phyloP scores from a whole-genome alignment of 2,888 invertebrate genomes.

The Rhingia campestris region DNA sequence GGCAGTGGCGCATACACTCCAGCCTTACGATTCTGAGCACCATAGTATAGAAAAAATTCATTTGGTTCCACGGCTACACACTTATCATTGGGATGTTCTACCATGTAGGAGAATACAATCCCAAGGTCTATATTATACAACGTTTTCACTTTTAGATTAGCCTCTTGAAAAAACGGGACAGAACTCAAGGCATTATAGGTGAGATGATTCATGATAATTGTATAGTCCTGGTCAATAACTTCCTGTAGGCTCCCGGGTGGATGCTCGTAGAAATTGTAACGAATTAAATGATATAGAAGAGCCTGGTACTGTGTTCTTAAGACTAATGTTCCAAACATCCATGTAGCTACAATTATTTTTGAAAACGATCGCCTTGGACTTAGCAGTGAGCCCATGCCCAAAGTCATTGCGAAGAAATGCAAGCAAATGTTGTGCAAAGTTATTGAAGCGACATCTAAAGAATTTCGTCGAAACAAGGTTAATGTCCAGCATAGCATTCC shows the following conservation, averaged over 20 bases:
- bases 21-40: constrained; percentile 39
- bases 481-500: neutral
- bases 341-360: constrained; percentile 71
- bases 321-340: constrained; percentile 75
- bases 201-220: constrained; percentile 71
- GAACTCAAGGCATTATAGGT: constrained; percentile 65
- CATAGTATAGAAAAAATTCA: constrained; percentile 75
- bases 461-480: neutral
- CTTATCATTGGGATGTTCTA: constrained; percentile 32
- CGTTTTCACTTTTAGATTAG: constrained; percentile 24
- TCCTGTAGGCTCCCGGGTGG: constrained; percentile 74
- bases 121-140: constrained; percentile 49
- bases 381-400: constrained; percentile 71
- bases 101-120: constrained; percentile 70
- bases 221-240: constrained; percentile 67
- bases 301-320: constrained; percentile 76
- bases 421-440: constrained; percentile 9
- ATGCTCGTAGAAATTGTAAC: constrained; percentile 74
- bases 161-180: constrained; percentile 56
- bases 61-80: constrained; percentile 33
- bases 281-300: constrained; percentile 76
- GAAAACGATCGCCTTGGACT: constrained; percentile 49
- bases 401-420: constrained; percentile 36
- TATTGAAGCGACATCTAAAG: neutral
- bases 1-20: constrained; percentile 29